Conservation (phyloP, 2,113 vertebrate genomes). For the Erpornis zantholeuca region DNA sequence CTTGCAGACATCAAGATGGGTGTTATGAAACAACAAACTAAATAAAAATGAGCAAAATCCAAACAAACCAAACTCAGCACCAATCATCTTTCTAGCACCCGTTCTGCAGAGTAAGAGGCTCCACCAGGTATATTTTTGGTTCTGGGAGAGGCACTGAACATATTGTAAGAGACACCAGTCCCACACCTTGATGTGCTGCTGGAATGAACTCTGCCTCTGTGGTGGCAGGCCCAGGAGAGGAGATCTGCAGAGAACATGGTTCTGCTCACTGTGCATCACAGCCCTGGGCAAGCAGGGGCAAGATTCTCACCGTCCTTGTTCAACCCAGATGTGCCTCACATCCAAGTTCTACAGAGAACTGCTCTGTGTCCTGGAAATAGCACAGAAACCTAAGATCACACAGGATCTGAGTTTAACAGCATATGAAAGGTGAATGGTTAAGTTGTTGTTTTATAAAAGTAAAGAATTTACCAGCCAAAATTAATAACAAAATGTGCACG, state of each 20-base stretch:
- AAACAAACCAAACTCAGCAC: not conserved
- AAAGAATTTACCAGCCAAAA: not conserved
- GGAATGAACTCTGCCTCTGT: not conserved
- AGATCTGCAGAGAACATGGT: not conserved
- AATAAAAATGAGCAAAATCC: not conserved
- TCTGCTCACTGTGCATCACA: not conserved
- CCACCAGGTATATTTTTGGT: not conserved
- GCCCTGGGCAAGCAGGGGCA: not conserved
- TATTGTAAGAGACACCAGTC: not conserved
- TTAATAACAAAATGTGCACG: not conserved
- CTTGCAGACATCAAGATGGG: not conserved
- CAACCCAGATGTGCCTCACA: not conserved
- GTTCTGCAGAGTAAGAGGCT: not conserved
- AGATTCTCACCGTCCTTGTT: not conserved
- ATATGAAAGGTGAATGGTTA: not conserved
- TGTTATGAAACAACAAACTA: not conserved
- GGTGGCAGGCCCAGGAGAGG: not conserved
- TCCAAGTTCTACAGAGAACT: not conserved
- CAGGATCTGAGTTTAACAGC: not conserved
- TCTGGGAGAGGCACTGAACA: not conserved
- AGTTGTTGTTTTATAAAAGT: not conserved
- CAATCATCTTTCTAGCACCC: not conserved
- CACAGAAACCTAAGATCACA: not conserved
- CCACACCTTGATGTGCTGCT: rapidly evolving
- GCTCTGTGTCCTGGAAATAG: not conserved